Evolutionary conservation across 2,888 invertebrate species (phyloP).

Genomic region (Drosophila multiciliata): DNA sequence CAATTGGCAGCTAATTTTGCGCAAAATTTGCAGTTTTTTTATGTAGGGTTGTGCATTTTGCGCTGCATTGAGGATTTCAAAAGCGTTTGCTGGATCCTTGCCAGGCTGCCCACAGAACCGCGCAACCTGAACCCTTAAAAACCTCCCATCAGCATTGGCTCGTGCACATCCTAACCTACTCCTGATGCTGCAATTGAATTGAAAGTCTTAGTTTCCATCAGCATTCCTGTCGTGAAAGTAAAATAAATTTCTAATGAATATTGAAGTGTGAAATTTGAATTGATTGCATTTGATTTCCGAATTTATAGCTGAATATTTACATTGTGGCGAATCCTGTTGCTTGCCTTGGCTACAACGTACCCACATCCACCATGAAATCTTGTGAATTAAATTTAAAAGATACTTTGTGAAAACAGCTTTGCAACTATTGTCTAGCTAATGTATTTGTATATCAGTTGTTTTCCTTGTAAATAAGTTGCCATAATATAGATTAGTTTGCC

Average conservation of each 20-base stretch:
- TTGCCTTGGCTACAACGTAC: slow-evolving; percentile 6
- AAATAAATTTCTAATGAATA: slow-evolving; percentile 79
- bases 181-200: slow-evolving; percentile 25
- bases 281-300: slow-evolving; percentile 77
- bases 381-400: slow-evolving; percentile 38
- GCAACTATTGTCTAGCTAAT: slow-evolving; percentile 7
- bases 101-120: slow-evolving; percentile 18
- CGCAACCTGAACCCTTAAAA: background rate
- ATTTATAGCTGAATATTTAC: slow-evolving; percentile 71
- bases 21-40: slow-evolving; percentile 70
- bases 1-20: slow-evolving; percentile 79
- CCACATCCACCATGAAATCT: background rate
- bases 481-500: background rate
- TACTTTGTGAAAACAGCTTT: slow-evolving; percentile 24
- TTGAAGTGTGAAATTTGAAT: slow-evolving; percentile 79
- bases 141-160: slow-evolving; percentile 3
- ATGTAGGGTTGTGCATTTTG: slow-evolving; percentile 31
- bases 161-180: slow-evolving; percentile 15
- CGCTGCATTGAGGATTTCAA: slow-evolving; percentile 41
- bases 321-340: slow-evolving; percentile 40
- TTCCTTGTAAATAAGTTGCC: background rate
- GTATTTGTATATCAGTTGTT: background rate
- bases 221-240: slow-evolving; percentile 58
- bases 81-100: slow-evolving; percentile 47
- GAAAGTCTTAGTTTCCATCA: slow-evolving; percentile 32